These are phyloP conservation scores for Muraenolepis orangiensis DNA, from an alignment of 2,797 vertebrate genomes.

Conservation along the genomic window DNA sequence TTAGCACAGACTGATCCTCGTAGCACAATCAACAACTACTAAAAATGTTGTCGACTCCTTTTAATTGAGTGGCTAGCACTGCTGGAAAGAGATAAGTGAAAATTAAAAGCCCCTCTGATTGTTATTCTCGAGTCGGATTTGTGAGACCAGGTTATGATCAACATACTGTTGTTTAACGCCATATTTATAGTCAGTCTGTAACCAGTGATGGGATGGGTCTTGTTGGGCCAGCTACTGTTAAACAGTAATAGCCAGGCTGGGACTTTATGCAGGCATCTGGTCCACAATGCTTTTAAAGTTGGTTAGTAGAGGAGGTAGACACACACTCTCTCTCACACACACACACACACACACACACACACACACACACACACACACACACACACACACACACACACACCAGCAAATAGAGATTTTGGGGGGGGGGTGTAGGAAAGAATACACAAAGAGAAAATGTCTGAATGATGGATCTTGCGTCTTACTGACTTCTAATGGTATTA, in stretches of 20 bases:
- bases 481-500: neutral
- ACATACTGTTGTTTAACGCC: neutral
- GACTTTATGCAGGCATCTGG: no score
- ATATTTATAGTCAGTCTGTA: neutral
- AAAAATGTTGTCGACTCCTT: no score
- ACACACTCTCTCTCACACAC: neutral
- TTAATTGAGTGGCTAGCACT: no score
- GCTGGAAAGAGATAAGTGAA: no score
- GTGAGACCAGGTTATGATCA: neutral
- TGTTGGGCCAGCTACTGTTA: neutral
- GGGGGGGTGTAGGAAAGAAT: constrained; percentile 1
- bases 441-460: constrained; percentile 8
- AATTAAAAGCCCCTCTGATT: neutral
- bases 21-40: no score
- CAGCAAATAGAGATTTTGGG: neutral
- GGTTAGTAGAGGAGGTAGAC: neutral
- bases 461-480: neutral
- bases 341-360: neutral
- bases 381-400: neutral
- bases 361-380: neutral
- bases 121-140: no score
- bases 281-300: neutral
- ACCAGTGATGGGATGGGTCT: neutral
- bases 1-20: no score
- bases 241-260: no score